Conservation (phyloP, 2,888 invertebrate genomes). For the Machimus rusticus region DNA sequence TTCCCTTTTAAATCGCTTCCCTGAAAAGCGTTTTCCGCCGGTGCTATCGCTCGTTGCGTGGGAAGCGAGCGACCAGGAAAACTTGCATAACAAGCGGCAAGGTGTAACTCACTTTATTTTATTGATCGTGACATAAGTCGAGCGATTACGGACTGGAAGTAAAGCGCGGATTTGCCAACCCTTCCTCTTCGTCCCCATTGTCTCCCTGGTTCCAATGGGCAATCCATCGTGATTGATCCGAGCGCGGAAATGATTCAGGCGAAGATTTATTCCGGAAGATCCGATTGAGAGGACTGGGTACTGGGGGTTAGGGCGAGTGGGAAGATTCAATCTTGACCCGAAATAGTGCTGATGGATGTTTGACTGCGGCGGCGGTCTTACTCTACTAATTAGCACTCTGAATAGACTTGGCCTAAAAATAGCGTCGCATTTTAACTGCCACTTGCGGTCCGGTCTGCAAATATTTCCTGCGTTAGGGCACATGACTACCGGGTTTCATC, state of each 20-base stretch:
- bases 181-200: neutral
- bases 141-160: neutral
- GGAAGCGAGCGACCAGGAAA: neutral
- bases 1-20: neutral
- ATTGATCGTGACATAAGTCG: neutral
- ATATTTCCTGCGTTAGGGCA: neutral
- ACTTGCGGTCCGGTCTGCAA: neutral
- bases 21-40: neutral
- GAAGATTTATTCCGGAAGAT: neutral
- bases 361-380: neutral
- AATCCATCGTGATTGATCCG: neutral
- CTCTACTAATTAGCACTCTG: neutral
- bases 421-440: neutral
- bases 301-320: neutral
- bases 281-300: no score
- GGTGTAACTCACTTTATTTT: neutral
- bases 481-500: neutral
- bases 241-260: neutral
- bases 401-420: neutral
- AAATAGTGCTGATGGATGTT: neutral
- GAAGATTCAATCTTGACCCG: neutral
- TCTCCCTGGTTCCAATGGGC: neutral
- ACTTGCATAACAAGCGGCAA: neutral
- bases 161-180: neutral
- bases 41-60: neutral